These are phyloP conservation scores for Gastracanthus pulcherrimus DNA, from an alignment of 2,888 invertebrate genomes.

Conservation along the genomic window DNA sequence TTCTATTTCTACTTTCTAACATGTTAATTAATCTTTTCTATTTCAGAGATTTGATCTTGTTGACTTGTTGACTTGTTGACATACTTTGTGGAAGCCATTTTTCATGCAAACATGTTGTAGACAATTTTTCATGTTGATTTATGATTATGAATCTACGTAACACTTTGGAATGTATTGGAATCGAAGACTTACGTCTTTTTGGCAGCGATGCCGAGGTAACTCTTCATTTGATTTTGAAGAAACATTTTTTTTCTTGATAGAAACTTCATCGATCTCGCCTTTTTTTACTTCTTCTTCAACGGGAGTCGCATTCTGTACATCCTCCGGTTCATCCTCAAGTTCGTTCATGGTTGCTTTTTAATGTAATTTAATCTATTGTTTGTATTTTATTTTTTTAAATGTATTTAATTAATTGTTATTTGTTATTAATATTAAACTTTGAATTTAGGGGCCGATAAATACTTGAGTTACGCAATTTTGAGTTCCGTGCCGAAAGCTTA, in stretches of 20 bases:
- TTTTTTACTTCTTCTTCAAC: slow-evolving; percentile 65
- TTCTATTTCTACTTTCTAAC: background rate
- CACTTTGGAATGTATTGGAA: no score
- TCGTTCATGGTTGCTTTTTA: slow-evolving; percentile 60
- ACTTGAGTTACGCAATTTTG: slow-evolving; percentile 18
- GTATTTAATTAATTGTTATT: background rate
- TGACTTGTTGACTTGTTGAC: background rate
- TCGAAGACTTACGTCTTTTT: background rate
- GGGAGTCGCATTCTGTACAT: slow-evolving; percentile 65
- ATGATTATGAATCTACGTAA: no score
- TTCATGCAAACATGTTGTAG: no score
- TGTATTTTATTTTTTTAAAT: background rate
- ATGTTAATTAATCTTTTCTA: background rate
- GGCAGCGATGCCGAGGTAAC: background rate
- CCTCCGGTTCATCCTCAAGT: slow-evolving; percentile 66
- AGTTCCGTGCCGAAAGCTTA: slow-evolving; percentile 16
- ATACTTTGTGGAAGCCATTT: no score
- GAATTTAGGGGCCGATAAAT: slow-evolving; percentile 56
- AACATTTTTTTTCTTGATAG: slow-evolving; percentile 26
- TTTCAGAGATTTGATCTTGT: background rate
- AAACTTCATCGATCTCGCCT: slow-evolving; percentile 65
- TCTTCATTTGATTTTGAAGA: background rate
- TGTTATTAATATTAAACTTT: background rate
- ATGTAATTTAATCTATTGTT: slow-evolving; percentile 11
- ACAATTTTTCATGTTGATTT: no score